Conservation (phyloP, 2,797 vertebrate genomes). For the Oreochromis mossambicus region DNA sequence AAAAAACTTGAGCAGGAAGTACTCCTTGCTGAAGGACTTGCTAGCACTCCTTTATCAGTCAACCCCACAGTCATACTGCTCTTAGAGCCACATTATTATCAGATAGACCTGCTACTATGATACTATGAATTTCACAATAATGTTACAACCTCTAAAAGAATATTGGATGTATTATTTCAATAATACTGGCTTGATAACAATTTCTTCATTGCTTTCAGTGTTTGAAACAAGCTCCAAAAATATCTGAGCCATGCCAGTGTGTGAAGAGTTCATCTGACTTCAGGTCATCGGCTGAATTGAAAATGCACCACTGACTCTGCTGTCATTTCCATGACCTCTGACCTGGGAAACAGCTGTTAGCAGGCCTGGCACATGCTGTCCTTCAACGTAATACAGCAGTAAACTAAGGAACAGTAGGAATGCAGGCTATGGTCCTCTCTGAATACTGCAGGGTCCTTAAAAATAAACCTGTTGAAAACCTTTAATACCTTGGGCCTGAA, state of each 20-base stretch:
- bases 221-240: background rate
- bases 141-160: background rate
- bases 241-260: background rate
- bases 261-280: background rate
- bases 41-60: background rate
- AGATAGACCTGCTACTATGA: background rate
- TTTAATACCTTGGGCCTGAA: background rate
- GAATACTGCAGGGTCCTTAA: conserved; percentile 32
- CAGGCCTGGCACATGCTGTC: conserved; percentile 42
- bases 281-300: background rate
- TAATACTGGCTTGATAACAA: background rate
- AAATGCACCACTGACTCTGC: conserved; percentile 13
- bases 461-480: conserved; percentile 39
- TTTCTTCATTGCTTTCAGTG: background rate
- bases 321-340: conserved; percentile 52
- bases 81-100: background rate
- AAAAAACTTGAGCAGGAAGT: background rate
- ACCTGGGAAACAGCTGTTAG: conserved; percentile 59
- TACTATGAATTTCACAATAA: background rate
- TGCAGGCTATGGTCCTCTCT: conserved; percentile 9
- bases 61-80: background rate
- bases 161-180: background rate
- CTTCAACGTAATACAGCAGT: conserved; percentile 32
- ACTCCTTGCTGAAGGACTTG: background rate
- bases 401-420: conserved; percentile 31